These are phyloP conservation scores for Micropoecilia bifurca DNA, from an alignment of 2,797 vertebrate species.

Conservation along the genomic window DNA sequence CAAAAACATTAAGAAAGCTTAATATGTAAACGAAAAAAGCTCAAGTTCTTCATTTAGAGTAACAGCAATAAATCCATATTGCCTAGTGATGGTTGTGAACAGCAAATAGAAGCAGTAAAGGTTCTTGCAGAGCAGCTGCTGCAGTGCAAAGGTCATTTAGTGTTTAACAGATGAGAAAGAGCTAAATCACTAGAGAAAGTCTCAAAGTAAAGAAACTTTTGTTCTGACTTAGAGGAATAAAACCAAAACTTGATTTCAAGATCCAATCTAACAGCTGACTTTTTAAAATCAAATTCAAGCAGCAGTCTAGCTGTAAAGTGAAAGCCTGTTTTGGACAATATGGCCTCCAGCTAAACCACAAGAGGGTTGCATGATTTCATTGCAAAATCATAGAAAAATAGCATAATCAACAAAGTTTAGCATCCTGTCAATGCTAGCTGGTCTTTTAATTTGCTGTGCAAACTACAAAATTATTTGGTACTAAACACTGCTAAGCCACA, in stretches of 20 bases:
- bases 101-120: conserved; percentile 17
- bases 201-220: conserved; percentile 15
- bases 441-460: background rate
- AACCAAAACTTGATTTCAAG: conserved; percentile 8
- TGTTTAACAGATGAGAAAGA: conserved; percentile 60
- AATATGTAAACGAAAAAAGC: background rate
- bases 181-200: conserved; percentile 57
- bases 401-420: background rate
- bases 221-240: conserved; percentile 10
- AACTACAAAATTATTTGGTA: conserved; percentile 9
- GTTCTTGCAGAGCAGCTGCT: conserved; percentile 19
- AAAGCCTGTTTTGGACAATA: conserved; percentile 17
- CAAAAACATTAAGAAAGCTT: background rate
- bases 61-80: background rate
- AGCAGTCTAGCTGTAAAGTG: background rate
- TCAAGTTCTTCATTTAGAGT: conserved; percentile 1
- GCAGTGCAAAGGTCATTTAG: conserved; percentile 53
- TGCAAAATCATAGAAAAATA: background rate
- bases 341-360: conserved; percentile 11
- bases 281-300: conserved; percentile 14
- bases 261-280: background rate
- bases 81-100: conserved; percentile 11
- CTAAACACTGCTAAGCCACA: background rate
- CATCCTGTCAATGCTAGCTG: background rate
- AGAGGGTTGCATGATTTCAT: conserved; percentile 7